These are phyloP conservation scores for Julus scanicus DNA, from an alignment of 2,888 invertebrate genomes.

Conservation along the genomic window DNA sequence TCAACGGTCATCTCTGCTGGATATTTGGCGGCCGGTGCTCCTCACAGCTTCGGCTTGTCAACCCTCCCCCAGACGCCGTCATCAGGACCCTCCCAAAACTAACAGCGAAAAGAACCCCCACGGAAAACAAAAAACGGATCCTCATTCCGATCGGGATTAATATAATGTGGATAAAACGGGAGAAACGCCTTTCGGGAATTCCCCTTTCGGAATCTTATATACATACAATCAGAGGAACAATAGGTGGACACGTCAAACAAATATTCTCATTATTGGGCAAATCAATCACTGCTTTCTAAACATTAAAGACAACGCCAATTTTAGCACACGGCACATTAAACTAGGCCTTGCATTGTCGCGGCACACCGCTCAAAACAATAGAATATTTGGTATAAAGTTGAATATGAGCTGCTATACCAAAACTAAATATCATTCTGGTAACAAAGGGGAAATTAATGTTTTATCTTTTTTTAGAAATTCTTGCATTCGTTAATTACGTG, in stretches of 20 bases:
- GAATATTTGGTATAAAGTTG: too few species aligned
- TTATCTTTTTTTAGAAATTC: too few species aligned
- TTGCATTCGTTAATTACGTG: too few species aligned
- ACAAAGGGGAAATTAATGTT: too few species aligned
- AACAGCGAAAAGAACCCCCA: constrained; percentile 12
- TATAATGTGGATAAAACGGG: not conserved
- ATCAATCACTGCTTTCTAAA: not conserved
- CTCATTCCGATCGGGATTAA: constrained; percentile 45
- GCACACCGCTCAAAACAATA: too few species aligned
- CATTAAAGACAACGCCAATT: constrained; percentile 4
- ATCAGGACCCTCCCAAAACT: constrained; percentile 8
- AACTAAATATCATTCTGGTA: too few species aligned
- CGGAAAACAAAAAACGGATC: constrained; percentile 13
- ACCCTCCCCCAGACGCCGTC: constrained; percentile 50
- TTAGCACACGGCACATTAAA: too few species aligned
- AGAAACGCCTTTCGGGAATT: not conserved
- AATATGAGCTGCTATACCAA: too few species aligned
- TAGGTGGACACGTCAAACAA: not conserved
- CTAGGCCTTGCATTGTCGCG: too few species aligned
- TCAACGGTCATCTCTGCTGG: constrained; percentile 53
- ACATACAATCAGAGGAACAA: not conserved
- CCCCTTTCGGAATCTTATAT: not conserved
- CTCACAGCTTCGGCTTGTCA: constrained; percentile 55
- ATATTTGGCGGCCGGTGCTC: constrained; percentile 50
- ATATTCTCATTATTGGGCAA: not conserved